Conservation (phyloP, 2,797 vertebrate species). For the Margarornis squamiger region DNA sequence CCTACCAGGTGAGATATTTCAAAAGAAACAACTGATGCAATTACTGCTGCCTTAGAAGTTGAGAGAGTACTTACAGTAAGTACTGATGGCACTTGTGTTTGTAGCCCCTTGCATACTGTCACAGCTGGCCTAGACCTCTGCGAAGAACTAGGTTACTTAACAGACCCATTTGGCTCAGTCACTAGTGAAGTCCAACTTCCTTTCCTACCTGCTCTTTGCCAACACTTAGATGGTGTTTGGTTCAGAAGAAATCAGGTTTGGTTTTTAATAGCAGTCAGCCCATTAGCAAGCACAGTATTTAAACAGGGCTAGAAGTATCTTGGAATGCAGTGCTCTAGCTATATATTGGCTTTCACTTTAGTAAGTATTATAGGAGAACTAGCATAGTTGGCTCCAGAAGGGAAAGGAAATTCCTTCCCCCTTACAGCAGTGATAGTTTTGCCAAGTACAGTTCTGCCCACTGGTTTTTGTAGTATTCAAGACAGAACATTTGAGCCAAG, state of each 20-base stretch:
- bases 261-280: neutral
- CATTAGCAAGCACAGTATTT: neutral
- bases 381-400: neutral
- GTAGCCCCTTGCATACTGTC: neutral
- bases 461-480: conserved; percentile 18
- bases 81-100: neutral
- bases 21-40: neutral
- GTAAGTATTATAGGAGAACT: neutral
- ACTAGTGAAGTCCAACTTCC: neutral
- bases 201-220: neutral
- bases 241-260: neutral
- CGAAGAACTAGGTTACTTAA: neutral
- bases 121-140: neutral
- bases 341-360: neutral
- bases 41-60: neutral
- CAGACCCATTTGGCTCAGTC: neutral
- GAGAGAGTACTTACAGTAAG: neutral
- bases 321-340: neutral
- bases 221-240: neutral
- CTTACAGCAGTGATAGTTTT: conserved; percentile 16
- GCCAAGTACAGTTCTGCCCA: conserved; percentile 5
- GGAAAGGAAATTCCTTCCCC: conserved; percentile 48
- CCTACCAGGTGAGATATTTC: conserved; percentile 83
- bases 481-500: conserved; percentile 9
- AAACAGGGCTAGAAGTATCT: neutral